Base-by-base conservation (phyloP, 2,888 invertebrate species). In the Therioaphis trifolii region DNA sequence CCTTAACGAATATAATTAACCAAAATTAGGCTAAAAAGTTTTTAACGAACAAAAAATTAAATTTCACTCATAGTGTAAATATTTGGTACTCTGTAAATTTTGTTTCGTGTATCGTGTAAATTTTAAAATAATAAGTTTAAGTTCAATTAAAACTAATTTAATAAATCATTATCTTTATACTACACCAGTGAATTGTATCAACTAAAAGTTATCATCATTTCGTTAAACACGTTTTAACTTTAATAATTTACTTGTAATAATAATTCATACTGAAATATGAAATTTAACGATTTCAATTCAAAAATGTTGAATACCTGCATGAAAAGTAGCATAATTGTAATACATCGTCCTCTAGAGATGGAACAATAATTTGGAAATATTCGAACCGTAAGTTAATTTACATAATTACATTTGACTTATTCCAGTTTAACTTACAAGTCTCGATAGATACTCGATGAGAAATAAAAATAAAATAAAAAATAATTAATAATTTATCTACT, bases 71-170 rank as follows among this genome's bases (percentile, higher is more conserved):
- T 2, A 35, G 40, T 66, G 1, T 18, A 55, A 15, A 5, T 52
- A n/a, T 12, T 21, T 11, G 43, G 43, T 69, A 24, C 29, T 55
- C 55, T 40, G 55, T 40, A 74, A 74, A 40, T 5, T 58, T 21
- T 21, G 24, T 24, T 58, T 21, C 27, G 46, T 29, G 15, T 7
- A 35, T 55, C 27, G 46, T 29, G 15, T 7, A 35, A 55, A 58
- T 58, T 72, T 35, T 21, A 29, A 35, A 11, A 58, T 58, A 58
- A 24, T 18, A 21, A 46, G 27, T 61, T 14, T 14, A 46, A 63
- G 43, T 76, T 61, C 61, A 27, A 46, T 63, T 76, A 35, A 35
- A 76, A 76, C 27, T 46, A 46, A 61, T 46, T 35, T 35, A 76
- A 58, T n/a, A 46, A 46, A 76, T 61, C 27, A 49, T 52, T n/a